Conservation (phyloP, 2,797 vertebrate genomes). For the Buphagus erythrorhynchus region DNA sequence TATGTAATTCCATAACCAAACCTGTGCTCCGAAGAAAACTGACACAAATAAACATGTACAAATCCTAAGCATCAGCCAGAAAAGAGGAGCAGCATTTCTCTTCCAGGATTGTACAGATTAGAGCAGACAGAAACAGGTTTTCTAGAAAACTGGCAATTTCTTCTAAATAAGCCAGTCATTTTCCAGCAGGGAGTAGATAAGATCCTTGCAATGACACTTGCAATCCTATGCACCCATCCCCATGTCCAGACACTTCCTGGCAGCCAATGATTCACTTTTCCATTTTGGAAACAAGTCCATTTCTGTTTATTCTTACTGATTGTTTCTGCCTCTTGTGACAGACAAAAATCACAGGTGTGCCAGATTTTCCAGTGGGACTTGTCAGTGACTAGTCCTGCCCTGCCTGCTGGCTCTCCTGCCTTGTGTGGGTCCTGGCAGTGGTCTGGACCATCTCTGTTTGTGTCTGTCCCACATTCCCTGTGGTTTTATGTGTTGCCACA, state of each 20-base stretch:
- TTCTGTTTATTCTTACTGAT: constrained; percentile 34
- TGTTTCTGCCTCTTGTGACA: constrained; percentile 15
- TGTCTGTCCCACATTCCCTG: constrained; percentile 60
- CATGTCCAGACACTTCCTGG: constrained; percentile 26
- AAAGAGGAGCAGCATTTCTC: neutral
- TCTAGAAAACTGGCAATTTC: neutral
- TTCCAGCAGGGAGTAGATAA: neutral
- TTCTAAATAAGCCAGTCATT: neutral
- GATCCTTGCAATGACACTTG: neutral
- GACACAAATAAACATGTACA: neutral
- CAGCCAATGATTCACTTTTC: constrained; percentile 48
- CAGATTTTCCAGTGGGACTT: constrained; percentile 36
- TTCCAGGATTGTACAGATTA: neutral
- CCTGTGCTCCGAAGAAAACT: neutral
- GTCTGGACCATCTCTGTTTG: constrained; percentile 39
- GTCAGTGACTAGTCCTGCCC: neutral
- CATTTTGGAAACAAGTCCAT: constrained; percentile 3
- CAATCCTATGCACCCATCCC: neutral
- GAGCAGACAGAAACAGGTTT: neutral
- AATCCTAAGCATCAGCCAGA: neutral
- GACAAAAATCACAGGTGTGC: constrained; percentile 23
- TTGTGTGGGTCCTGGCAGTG: neutral
- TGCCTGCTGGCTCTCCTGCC: neutral
- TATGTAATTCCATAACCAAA: neutral
- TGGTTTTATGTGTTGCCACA: constrained; percentile 50